Base-by-base conservation (phyloP, 2,888 invertebrate genomes). In the Heliconius sara region DNA sequence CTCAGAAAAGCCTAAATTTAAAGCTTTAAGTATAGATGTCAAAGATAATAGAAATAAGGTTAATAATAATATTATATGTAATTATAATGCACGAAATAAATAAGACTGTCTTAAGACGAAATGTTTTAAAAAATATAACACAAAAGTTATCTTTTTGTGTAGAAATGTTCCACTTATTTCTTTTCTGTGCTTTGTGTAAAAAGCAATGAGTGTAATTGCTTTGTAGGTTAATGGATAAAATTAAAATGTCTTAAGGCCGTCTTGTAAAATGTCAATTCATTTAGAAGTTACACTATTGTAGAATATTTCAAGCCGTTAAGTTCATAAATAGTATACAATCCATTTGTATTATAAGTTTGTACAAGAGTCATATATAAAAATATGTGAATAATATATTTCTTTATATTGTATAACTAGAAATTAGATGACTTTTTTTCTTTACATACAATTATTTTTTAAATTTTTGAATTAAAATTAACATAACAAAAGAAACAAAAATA, bases 21-120 rank as follows among this genome's bases (percentile, higher is more conserved):
- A 91, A 94, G 94, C 94, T 94, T 94, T 94, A 94, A 94, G 85
- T 88, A 87, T 89, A 86, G 84, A 92, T 91, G 90, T 93, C 94
- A 94, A 94, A 94, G 94, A 93, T 87, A 88, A 85, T 85, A 81
- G 81, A 72, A 79, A 76, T 79, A 76, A 81, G 79, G 78, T 73
- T 81, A 77, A 77, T 74, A 82, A 81, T 83, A 22, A 74, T 39
- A 60, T n/a, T 34, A 63, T 75, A 16, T 52, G 3, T 52, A 75
- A 16, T 43, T 70, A 70, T 70, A 70, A 39, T 66, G 65, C 27
- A 63, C 25, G 16, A 27, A 43, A 65, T 65, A 0, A 75, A 75
- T 75, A 75, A 75, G 75, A 75, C 75, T 47, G 47, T 66, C 75
- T 73, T 73, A 43, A 68, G 67, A 75, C 77, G 25, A 30, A 57